Evolutionary conservation across 2,113 vertebrate genomes (phyloP).

Genomic region (Cephalopterus ornatus): DNA sequence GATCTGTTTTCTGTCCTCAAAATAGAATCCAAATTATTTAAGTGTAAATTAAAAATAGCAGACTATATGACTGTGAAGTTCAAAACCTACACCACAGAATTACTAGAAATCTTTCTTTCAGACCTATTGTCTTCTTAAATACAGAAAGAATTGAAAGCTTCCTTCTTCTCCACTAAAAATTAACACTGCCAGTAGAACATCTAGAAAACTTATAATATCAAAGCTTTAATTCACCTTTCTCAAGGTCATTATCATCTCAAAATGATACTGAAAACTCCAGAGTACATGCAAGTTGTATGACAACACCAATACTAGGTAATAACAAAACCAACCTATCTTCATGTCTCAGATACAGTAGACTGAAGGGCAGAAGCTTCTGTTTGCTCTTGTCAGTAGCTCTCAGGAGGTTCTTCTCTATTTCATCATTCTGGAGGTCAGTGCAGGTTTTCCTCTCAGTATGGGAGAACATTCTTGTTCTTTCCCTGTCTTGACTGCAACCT

Average conservation of each 20-base stretch:
- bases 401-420: not conserved
- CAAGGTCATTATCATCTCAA: not conserved
- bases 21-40: not conserved
- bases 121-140: not conserved
- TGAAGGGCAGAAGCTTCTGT: not conserved
- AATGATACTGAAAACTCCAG: not conserved
- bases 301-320: not conserved
- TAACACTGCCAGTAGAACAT: not conserved
- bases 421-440: not conserved
- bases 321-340: not conserved
- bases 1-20: not conserved
- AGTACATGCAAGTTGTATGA: not conserved
- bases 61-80: not conserved
- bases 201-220: not conserved
- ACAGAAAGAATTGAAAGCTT: not conserved
- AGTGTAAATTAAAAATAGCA: not conserved
- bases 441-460: not conserved
- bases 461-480: not conserved
- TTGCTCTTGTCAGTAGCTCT: not conserved
- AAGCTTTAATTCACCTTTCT: not conserved
- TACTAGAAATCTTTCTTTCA: not conserved
- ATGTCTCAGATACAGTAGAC: not conserved
- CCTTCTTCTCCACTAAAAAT: not conserved
- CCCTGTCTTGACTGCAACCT: not conserved
- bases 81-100: not conserved